phyloP scores from a whole-genome alignment of 2,113 vertebrate genomes.

The Noctilio leporinus region DNA sequence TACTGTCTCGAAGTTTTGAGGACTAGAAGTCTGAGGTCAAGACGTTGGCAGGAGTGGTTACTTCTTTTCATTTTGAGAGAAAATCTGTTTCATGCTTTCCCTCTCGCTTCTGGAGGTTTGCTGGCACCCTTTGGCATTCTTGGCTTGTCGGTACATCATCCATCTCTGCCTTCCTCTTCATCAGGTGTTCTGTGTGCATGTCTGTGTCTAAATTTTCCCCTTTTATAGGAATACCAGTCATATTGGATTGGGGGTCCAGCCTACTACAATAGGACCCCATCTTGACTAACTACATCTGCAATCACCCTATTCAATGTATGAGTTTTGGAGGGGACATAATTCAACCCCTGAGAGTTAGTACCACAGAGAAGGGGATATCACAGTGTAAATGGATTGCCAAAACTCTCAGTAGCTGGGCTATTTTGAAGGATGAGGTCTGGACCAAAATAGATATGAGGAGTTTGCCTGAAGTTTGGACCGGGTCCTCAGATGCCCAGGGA shows the following conservation, averaged over 20 bases:
- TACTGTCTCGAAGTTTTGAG: background rate
- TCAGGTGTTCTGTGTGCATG: background rate
- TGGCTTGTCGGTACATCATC: background rate
- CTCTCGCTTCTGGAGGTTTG: background rate
- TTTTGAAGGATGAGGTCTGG: background rate
- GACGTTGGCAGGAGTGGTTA: background rate
- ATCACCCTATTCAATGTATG: background rate
- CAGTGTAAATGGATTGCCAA: background rate
- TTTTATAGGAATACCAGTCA: background rate
- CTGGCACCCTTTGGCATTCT: background rate
- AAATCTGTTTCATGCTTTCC: background rate
- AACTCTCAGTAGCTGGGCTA: background rate
- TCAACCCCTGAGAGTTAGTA: background rate
- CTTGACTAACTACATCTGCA: background rate
- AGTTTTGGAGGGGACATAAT: background rate
- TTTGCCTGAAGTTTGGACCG: background rate
- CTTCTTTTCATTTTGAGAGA: background rate
- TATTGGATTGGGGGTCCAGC: background rate
- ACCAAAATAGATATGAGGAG: background rate
- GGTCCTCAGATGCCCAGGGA: background rate
- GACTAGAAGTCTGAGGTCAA: background rate
- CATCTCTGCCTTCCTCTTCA: background rate
- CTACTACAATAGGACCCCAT: background rate
- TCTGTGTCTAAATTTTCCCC: background rate
- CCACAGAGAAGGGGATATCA: background rate